Base-by-base conservation (phyloP, 2,888 invertebrate species). In the Selenia dentaria region DNA sequence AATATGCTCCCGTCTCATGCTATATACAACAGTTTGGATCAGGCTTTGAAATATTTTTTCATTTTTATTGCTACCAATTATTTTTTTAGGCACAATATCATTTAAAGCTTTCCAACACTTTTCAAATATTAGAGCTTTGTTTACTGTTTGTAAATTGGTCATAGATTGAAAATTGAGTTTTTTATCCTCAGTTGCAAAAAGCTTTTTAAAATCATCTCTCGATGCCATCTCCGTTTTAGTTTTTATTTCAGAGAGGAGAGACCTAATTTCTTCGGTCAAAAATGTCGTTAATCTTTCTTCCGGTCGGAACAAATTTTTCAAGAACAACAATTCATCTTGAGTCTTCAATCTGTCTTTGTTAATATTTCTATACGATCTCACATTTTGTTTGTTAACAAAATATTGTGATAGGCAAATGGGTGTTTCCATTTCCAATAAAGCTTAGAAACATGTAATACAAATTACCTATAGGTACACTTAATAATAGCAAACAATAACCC, bases 321-420 rank as follows among this genome's bases (percentile, higher is more conserved):
- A 47, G 41, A 77, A 76, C 11, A 59, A 47, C 40, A 77, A 76
- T 8, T 51, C 26, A 22, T 67, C 64, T 35, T 62, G 61, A 25
- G 57, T 46, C 58, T 78, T 75, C 11, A 83, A 26, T 24, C 33
- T 29, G n/a, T 8, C 20, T 9, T 34, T 45, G 6, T 32, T 8
- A 54, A 84, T 57, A 61, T 83, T 85, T 38, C 58, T 62, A 52
- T 71, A 80, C 1, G 86, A 84, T 42, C 90, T 68, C 25, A 85
- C 65, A 62, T 88, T 85, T 64, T 84, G 82, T 64, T 88, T 90
- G 60, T 87, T 85, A 2, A 74, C 68, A 57, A 89, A 89, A 55
- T 76, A 67, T 50, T 81, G 73, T 1, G 87, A 77, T 46, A 83
- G 63, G 62, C 84, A 85, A 41, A 81, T 43, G 0, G 75, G 68